Evolutionary conservation across 2,888 invertebrate genomes (phyloP).

Genomic region (Lomographa bimaculata): DNA sequence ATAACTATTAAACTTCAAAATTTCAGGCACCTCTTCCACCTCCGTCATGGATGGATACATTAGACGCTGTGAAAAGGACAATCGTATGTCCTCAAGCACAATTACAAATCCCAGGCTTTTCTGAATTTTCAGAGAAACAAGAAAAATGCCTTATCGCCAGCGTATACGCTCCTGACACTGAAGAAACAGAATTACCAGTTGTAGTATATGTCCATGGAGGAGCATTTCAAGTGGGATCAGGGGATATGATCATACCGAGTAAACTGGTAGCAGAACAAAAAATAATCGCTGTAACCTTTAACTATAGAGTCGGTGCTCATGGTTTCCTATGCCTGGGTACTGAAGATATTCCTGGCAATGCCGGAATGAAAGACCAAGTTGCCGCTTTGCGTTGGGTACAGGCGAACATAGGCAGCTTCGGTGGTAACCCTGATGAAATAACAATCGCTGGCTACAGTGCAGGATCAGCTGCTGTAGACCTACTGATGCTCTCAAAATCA

Average conservation of each 20-base stretch:
- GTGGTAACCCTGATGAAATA: conserved; percentile 54
- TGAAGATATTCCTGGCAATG: conserved; percentile 53
- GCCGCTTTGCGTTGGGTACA: conserved; percentile 52
- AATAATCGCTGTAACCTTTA: conserved; percentile 49
- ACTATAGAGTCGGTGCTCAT: conserved; percentile 51
- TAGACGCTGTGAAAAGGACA: conserved; percentile 36
- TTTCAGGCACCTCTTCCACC: too few relatives aligned
- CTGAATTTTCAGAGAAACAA: too few relatives aligned
- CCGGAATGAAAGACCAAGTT: conserved; percentile 60
- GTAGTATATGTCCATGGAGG: conserved; percentile 63
- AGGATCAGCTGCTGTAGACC: conserved; percentile 48
- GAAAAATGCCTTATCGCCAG: too few relatives aligned
- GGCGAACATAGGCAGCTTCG: conserved; percentile 54
- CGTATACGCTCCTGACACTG: conserved; percentile 50
- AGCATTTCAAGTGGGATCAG: too few relatives aligned
- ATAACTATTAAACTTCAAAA: too few relatives aligned
- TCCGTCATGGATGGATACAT: conserved; percentile 37
- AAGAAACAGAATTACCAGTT: conserved; percentile 49
- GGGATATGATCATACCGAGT: conserved; percentile 38
- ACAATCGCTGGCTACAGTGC: conserved; percentile 55
- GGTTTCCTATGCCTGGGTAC: conserved; percentile 61
- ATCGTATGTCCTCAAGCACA: conserved; percentile 28
- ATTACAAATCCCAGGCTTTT: too few relatives aligned
- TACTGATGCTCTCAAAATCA: conserved; percentile 47
- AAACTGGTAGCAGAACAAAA: conserved; percentile 40